phyloP scores from a whole-genome alignment of 2,797 vertebrate species.

The Eulemur rubriventer region DNA sequence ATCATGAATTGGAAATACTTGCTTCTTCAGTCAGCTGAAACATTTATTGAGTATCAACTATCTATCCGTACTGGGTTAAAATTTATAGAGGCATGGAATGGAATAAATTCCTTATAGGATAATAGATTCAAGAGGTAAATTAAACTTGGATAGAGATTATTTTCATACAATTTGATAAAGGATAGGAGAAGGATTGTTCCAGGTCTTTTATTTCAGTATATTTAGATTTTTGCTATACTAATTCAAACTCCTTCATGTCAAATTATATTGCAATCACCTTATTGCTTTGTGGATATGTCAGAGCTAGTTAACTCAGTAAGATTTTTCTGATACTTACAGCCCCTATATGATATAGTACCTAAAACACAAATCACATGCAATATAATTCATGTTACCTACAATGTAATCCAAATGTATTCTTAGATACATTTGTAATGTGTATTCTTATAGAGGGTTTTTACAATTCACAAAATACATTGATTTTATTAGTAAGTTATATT shows the following conservation, averaged over 20 bases:
- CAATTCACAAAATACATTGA: background rate
- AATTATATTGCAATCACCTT: background rate
- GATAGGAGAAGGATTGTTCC: background rate
- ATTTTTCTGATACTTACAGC: background rate
- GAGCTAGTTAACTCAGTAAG: background rate
- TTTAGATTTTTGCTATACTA: background rate
- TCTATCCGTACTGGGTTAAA: background rate
- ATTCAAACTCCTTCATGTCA: background rate
- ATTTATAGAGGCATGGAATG: background rate
- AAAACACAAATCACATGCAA: background rate
- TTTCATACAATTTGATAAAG: background rate
- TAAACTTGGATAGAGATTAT: background rate
- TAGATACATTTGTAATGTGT: background rate
- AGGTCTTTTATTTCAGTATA: background rate
- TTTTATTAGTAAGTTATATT: background rate
- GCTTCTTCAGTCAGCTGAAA: background rate
- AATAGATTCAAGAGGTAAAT: background rate
- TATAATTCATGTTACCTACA: background rate
- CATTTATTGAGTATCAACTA: background rate
- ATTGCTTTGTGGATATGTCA: background rate
- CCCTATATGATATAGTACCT: background rate
- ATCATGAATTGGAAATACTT: background rate
- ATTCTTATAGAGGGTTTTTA: background rate
- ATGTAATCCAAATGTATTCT: background rate
- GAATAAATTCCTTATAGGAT: background rate